Conservation (phyloP, 2,797 vertebrate species). For the Anguilla marmorata region DNA sequence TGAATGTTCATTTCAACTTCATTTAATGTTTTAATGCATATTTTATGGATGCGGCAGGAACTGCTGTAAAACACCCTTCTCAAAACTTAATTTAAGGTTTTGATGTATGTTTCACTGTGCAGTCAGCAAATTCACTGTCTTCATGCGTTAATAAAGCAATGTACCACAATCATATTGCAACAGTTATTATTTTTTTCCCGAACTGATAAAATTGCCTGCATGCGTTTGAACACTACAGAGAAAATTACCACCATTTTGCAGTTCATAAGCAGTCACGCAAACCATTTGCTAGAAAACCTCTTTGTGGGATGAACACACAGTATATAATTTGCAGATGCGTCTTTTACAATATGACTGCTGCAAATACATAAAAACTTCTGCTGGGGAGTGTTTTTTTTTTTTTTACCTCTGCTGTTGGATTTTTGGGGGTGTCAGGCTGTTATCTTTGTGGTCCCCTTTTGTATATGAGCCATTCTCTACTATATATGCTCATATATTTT, state of each 20-base stretch:
- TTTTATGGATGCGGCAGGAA: neutral
- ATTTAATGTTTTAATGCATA: constrained; percentile 8
- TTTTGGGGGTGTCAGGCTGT: neutral
- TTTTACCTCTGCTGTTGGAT: neutral
- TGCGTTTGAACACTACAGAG: neutral
- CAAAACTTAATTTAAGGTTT: constrained; percentile 12
- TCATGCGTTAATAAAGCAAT: constrained; percentile 4
- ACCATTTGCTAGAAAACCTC: neutral
- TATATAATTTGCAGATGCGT: neutral
- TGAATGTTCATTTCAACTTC: neutral
- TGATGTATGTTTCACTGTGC: neutral
- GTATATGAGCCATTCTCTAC: neutral
- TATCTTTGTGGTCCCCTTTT: neutral
- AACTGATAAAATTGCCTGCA: neutral
- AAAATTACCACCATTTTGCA: neutral
- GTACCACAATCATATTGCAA: neutral
- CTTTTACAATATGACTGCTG: neutral
- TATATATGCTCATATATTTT: neutral
- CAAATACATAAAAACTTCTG: neutral
- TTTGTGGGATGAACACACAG: neutral
- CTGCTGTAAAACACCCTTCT: neutral
- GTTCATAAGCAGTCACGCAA: neutral
- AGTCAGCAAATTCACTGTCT: neutral
- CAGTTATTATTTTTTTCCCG: neutral
- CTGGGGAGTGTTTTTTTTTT: neutral